A percentile compares a stretch with the other conserved stretches of the same genome.
Evolutionary conservation across 2,113 vertebrate species (phyloP).

Genomic region (Aplodontia rufa): DNA sequence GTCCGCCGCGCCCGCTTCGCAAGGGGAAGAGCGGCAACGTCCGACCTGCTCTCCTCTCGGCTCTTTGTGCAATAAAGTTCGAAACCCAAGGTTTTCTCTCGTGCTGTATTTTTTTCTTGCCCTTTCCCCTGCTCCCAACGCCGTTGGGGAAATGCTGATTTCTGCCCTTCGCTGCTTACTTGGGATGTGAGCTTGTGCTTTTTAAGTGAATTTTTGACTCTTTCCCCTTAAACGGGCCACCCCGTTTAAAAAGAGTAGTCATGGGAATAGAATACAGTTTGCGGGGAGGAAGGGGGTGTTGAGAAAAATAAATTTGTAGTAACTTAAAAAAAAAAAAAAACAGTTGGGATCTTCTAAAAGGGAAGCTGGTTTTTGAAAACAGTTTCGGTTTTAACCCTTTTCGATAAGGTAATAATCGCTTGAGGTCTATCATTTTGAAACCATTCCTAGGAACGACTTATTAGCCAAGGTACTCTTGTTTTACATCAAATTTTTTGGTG

Average conservation of each 20-base stretch:
- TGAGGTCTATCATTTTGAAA: constrained; percentile 57
- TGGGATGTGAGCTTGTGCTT: constrained; percentile 11
- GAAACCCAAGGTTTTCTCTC: constrained; percentile 69
- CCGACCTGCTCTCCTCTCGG: constrained; percentile 13
- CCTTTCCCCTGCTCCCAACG: neutral
- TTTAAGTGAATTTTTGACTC: constrained; percentile 4
- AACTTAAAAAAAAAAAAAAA: constrained; percentile 58
- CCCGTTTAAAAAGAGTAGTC: constrained; percentile 25
- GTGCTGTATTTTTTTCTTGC: constrained; percentile 75
- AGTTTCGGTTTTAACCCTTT: constrained; percentile 79
- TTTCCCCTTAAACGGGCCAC: neutral
- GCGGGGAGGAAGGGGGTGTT: constrained; percentile 37
- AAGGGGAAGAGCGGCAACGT: constrained; percentile 43
- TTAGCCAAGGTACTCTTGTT: neutral
- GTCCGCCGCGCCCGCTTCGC: constrained; percentile 15
- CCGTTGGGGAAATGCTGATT: constrained; percentile 27
- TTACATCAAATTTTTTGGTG: constrained; percentile 23
- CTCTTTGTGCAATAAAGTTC: constrained; percentile 81
- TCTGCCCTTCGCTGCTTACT: constrained; percentile 8
- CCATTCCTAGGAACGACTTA: neutral
- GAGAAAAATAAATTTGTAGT: constrained; percentile 51
- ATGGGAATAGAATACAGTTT: constrained; percentile 63
- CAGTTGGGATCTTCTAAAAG: constrained; percentile 65
- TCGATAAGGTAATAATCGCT: constrained; percentile 51
- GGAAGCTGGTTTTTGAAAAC: constrained; percentile 73